Evolutionary conservation across 2,113 vertebrate genomes (phyloP), one percentile per base, ranked within the genome.

Genomic region (Eclectus roratus): DNA sequence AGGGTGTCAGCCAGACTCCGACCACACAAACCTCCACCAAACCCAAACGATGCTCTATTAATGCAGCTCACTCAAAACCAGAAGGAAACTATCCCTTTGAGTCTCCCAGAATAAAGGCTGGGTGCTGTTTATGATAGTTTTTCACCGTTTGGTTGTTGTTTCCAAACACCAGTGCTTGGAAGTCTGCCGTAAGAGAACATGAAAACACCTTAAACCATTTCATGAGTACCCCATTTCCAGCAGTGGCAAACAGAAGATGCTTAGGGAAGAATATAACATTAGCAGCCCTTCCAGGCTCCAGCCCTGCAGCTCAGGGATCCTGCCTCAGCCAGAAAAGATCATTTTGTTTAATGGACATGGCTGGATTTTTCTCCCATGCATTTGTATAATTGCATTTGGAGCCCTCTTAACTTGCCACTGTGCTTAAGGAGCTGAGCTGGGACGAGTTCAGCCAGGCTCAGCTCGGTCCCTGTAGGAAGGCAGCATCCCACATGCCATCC

Each of bases 331-430:
- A 95, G 90, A 71, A 81, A 76, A 74, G 79, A 94, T 79, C 19
- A 60, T 76, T 92, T 63, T 91, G 19, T 88, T 68, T 82, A 91
- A 80, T 80, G 66, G 65, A 52, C 61, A 29, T 23, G 28, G 66
- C 61, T 88, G 65, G 37, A 37, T 41, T 39, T 78, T 84, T 74
- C 84, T 84, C 29, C 63, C 5, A 3, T 81, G 69, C 88, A 89
- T 85, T 93, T 94, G 25, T 71, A 17, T 89, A 61, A 92, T 94
- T 94, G 79, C 81, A 61, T 79, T 87, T 79, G 66, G 70, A 91
- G 77, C 33, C 25, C 56, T 47, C 52, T 21, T 64, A 35, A 55
- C 56, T 55, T 39, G 44, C 53, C 29, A 4, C 61, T 2, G 43
- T 82, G 47, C 56, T 63, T 39, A 19, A 7, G 5, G 53, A 44